Conservation (phyloP, 2,888 invertebrate genomes). For the Thymelicus sylvestris region DNA sequence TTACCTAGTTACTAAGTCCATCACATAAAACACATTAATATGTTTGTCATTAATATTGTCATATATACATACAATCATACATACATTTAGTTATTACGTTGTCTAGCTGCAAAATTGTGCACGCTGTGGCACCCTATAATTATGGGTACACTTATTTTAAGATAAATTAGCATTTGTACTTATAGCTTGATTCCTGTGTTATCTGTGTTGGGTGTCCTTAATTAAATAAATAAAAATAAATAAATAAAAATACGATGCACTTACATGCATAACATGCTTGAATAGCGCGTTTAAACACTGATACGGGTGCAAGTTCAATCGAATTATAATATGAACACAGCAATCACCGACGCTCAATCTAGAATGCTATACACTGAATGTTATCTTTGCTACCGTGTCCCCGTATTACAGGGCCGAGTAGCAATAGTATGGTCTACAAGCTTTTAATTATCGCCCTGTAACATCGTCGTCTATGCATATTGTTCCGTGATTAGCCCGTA, state of each 20-base stretch:
- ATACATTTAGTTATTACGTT: too few relatives aligned
- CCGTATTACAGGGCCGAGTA: conserved; percentile 20
- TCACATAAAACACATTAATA: too few relatives aligned
- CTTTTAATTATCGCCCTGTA: conserved; percentile 33
- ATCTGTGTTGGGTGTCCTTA: too few relatives aligned
- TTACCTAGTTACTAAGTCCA: too few relatives aligned
- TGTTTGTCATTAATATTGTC: too few relatives aligned
- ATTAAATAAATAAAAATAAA: too few relatives aligned
- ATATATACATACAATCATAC: too few relatives aligned
- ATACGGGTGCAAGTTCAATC: conserved; percentile 30
- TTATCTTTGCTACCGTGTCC: conserved; percentile 26
- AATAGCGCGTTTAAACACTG: conserved; percentile 19
- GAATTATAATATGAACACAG: conserved; percentile 35
- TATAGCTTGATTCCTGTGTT: too few relatives aligned
- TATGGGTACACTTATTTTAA: too few relatives aligned
- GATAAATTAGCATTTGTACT: too few relatives aligned
- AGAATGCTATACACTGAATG: conserved; percentile 26
- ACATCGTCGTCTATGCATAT: conserved; percentile 33
- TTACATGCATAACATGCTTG: conserved; percentile 25
- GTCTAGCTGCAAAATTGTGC: too few relatives aligned
- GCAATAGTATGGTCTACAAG: conserved; percentile 28
- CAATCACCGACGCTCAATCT: conserved; percentile 26
- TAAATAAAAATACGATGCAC: conserved; percentile 21
- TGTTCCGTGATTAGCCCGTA: conserved; percentile 34
- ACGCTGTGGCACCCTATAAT: too few relatives aligned